A percentile compares a stretch with the other conserved stretches of the same genome.
Conservation (phyloP, 1,140 invertebrate genomes). For the Grapholita molesta region DNA sequence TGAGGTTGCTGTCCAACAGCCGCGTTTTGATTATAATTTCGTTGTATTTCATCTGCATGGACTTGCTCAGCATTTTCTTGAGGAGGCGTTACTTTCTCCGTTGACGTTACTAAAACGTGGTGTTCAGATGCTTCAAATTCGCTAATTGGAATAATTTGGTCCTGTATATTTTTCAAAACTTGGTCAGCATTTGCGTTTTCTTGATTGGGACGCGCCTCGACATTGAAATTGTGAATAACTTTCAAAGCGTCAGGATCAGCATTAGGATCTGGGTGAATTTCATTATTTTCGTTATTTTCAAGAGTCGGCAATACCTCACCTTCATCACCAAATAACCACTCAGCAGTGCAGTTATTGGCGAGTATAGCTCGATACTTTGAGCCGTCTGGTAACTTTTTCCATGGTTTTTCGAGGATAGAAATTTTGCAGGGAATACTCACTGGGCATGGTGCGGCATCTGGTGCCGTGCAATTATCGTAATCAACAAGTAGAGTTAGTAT, state of each 20-base stretch:
- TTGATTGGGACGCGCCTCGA: slow-evolving; percentile 40
- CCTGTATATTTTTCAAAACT: slow-evolving; percentile 60
- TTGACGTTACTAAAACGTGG: neutral
- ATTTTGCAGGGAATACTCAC: slow-evolving; percentile 55
- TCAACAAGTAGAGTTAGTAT: slow-evolving; percentile 61
- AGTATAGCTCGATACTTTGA: slow-evolving; percentile 66
- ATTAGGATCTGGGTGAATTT: slow-evolving; percentile 31
- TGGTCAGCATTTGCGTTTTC: slow-evolving; percentile 50
- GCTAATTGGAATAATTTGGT: slow-evolving; percentile 65
- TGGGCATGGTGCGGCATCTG: slow-evolving; percentile 31
- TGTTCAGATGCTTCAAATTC: slow-evolving; percentile 27
- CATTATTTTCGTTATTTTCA: slow-evolving; percentile 27
- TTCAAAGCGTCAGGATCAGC: slow-evolving; percentile 51
- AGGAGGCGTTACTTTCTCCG: slow-evolving; percentile 11
- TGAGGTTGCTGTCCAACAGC: slow-evolving; percentile 24
- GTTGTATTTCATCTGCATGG: slow-evolving; percentile 27
- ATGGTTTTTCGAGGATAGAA: slow-evolving; percentile 70
- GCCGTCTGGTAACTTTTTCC: slow-evolving; percentile 65
- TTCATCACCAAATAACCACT: slow-evolving; percentile 66
- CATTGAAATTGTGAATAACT: slow-evolving; percentile 45
- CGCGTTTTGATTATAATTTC: slow-evolving; percentile 30
- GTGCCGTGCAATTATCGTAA: slow-evolving; percentile 49
- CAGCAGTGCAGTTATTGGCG: slow-evolving; percentile 74
- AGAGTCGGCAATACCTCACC: slow-evolving; percentile 47
- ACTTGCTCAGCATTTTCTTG: slow-evolving; percentile 24